Conservation (phyloP, 2,797 vertebrate genomes). For the Petrocephalus schoutedeni region DNA sequence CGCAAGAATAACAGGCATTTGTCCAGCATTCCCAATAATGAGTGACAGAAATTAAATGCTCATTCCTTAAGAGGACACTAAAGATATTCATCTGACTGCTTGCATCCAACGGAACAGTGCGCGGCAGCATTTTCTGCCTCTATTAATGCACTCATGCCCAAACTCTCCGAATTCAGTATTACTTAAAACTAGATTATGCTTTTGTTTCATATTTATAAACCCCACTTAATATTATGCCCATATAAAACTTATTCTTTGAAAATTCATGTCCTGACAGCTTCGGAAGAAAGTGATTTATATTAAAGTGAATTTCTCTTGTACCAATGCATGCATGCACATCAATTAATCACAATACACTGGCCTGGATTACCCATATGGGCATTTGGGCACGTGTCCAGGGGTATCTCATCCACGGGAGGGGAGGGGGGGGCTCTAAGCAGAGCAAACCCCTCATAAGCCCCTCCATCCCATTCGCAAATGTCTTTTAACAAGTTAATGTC, state of each 20-base stretch:
- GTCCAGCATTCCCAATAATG: neutral
- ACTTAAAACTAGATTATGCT: neutral
- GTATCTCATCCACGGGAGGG: neutral
- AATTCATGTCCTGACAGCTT: constrained; percentile 3
- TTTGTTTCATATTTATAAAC: neutral
- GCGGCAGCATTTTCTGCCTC: neutral
- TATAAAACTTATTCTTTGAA: neutral
- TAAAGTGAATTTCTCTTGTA: neutral
- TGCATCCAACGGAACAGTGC: neutral
- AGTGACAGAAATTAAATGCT: neutral
- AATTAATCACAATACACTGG: neutral
- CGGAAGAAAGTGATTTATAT: neutral
- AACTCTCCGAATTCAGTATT: neutral
- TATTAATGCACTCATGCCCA: neutral
- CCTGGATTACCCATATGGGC: neutral
- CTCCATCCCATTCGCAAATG: neutral
- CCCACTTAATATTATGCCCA: neutral
- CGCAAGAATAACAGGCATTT: constrained; percentile 3
- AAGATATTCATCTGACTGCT: neutral
- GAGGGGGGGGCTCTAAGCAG: neutral
- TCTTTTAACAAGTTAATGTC: neutral
- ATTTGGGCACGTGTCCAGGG: neutral
- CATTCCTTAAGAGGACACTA: neutral
- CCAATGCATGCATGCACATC: neutral
- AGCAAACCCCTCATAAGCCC: neutral